phyloP scores from a whole-genome alignment of 1,140 invertebrate species.

The Platorchestia sp. region DNA sequence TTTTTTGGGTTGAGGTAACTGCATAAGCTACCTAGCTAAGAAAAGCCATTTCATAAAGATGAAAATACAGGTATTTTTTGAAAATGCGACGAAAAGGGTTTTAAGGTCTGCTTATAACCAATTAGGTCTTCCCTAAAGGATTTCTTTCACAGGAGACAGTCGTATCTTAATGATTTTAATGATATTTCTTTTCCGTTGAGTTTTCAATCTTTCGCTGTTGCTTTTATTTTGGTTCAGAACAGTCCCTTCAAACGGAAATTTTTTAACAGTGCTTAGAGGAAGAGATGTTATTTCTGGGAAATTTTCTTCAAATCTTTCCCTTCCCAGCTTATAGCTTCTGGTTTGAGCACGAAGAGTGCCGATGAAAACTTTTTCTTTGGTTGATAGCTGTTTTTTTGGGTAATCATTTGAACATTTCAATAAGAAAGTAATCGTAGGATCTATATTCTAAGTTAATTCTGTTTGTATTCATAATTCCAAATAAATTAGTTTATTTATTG shows the following conservation, averaged over 20 bases:
- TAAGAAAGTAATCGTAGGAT: not conserved
- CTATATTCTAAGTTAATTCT: not conserved
- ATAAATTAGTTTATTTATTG: no score
- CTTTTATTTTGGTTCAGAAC: not conserved
- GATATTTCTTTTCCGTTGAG: not conserved
- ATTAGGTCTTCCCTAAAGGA: not conserved
- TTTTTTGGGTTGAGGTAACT: not conserved
- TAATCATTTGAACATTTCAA: not conserved
- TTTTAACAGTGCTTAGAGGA: not conserved
- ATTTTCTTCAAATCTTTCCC: constrained; percentile 6
- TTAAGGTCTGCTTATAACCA: no score
- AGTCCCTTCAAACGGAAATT: not conserved
- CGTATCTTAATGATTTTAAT: not conserved
- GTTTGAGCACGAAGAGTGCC: not conserved
- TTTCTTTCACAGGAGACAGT: not conserved
- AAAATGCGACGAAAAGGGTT: not conserved
- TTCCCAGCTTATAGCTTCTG: not conserved
- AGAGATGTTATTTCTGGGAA: not conserved
- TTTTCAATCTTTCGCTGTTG: not conserved
- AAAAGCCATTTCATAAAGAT: not conserved
- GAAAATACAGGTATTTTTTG: not conserved
- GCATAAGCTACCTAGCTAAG: no score
- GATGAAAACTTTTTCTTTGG: no score
- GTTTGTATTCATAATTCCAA: not conserved
- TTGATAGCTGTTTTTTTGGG: no score